Evolutionary conservation across 2,797 vertebrate genomes (phyloP), one percentile per base, ranked within the genome.

Genomic region (Acipenser ruthenus): DNA sequence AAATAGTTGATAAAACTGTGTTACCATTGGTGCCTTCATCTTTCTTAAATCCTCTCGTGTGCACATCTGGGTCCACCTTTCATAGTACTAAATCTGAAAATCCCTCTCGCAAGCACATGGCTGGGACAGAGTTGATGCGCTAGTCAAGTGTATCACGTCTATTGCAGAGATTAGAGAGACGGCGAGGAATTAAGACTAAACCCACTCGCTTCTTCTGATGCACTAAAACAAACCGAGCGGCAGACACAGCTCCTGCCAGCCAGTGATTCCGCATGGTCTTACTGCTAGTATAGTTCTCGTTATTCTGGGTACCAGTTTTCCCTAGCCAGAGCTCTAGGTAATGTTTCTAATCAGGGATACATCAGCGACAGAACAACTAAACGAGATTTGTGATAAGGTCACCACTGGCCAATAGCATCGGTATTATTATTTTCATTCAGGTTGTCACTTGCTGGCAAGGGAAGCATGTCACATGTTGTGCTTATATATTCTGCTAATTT

Each of bases 1-100:
- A 69, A 70, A 72, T 81, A 72, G 76, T 71, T 79, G 77, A 69
- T 69, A 64, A 78, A 74, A 79, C 71, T 71, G 5, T 37, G 85
- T 94, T 90, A 97, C 95, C 95, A 92, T 84, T 75, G 92, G 88
- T 81, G 93, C 93, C 94, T 93, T 98, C 95, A 98, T 98, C 75
- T 86, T 93, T 78, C 76, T 81, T 79, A 80, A 78, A 76, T 76
- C 80, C 82, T 86, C 78, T 81, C 80, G 79, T 89, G 82, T 75
- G 78, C 63, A 78, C 82, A 82, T 86, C 77, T 66, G 79, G 67
- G 76, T 84, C 77, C 84, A 88, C 87, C 90, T 83, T 88, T 82
- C 77, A 81, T 77, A 75, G 74, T 78, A 77, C 70, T 68, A 73
- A 60, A 65, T 71, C 74, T 66, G 47, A 60, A 7, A 51, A 55